A percentile compares a stretch with the other conserved stretches of the same genome.
Conservation (phyloP, 2,888 invertebrate genomes). For the Melanargia galathea region DNA sequence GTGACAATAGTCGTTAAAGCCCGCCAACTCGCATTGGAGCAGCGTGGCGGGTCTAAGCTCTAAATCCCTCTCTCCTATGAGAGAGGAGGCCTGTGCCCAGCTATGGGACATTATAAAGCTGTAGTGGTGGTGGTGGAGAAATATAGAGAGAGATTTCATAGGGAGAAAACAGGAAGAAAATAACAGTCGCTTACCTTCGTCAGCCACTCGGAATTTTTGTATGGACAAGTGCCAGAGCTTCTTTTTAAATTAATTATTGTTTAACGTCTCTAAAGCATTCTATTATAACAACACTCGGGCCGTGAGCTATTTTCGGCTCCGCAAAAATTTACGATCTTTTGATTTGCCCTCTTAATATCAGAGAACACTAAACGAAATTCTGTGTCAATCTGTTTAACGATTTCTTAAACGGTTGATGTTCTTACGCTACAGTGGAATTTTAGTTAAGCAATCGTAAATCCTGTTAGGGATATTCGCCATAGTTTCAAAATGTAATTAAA, state of each 20-base stretch:
- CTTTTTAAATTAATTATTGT: slow-evolving; percentile 80
- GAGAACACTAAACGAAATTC: slow-evolving; percentile 61
- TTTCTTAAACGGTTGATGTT: slow-evolving; percentile 52
- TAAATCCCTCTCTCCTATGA: no score
- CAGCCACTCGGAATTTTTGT: slow-evolving; percentile 57
- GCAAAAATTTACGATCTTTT: slow-evolving; percentile 71
- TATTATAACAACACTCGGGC: slow-evolving; percentile 72
- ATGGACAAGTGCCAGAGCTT: slow-evolving; percentile 73
- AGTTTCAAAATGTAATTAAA: neutral
- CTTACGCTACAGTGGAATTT: slow-evolving; percentile 18
- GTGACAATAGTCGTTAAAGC: no score
- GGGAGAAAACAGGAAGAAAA: slow-evolving; percentile 31
- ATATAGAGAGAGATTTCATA: no score
- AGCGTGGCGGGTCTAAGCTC: no score
- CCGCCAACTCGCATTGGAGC: no score
- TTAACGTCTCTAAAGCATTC: slow-evolving; percentile 74
- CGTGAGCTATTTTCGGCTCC: slow-evolving; percentile 58
- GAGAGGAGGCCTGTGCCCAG: no score
- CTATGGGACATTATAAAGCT: no score
- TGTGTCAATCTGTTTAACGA: slow-evolving; percentile 58
- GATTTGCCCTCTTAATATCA: slow-evolving; percentile 72
- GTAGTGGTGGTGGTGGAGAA: no score
- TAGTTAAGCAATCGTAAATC: slow-evolving; percentile 1
- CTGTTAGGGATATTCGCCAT: neutral
- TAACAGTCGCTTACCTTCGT: slow-evolving; percentile 34